Conservation (phyloP, 2,113 vertebrate species). For the Amblyornis subalaris region DNA sequence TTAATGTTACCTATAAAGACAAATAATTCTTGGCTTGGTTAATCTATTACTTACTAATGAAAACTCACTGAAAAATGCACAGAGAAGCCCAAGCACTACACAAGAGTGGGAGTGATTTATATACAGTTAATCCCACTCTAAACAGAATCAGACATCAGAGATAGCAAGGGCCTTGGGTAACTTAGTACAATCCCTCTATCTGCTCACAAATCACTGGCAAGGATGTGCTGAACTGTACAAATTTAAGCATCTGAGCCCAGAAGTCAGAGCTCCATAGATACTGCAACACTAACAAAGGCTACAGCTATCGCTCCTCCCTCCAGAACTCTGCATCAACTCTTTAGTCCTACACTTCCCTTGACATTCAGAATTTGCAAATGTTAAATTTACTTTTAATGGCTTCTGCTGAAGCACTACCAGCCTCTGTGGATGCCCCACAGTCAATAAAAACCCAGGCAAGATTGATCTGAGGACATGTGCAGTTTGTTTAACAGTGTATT, state of each 20-base stretch:
- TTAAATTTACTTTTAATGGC: not conserved
- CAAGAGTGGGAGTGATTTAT: constrained; percentile 46
- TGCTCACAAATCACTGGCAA: constrained; percentile 35
- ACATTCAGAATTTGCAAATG: not conserved
- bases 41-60: constrained; percentile 36
- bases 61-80: constrained; percentile 32
- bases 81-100: not conserved
- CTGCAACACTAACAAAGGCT: not conserved
- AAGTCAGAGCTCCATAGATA: not conserved
- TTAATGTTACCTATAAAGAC: constrained; percentile 31
- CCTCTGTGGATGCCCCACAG: not conserved
- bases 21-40: constrained; percentile 30
- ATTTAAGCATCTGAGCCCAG: not conserved
- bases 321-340: not conserved
- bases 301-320: not conserved
- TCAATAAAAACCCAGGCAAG: not conserved
- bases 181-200: constrained; percentile 9
- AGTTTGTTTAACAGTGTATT: not conserved
- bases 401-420: not conserved
- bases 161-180: constrained; percentile 19
- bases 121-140: constrained; percentile 37
- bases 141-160: constrained; percentile 36
- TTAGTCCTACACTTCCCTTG: not conserved
- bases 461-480: accelerated
- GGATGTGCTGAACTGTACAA: constrained; percentile 31